Evolutionary conservation across 2,797 vertebrate species (phyloP).

Genomic region (Enteromius afrohamiltoni): DNA sequence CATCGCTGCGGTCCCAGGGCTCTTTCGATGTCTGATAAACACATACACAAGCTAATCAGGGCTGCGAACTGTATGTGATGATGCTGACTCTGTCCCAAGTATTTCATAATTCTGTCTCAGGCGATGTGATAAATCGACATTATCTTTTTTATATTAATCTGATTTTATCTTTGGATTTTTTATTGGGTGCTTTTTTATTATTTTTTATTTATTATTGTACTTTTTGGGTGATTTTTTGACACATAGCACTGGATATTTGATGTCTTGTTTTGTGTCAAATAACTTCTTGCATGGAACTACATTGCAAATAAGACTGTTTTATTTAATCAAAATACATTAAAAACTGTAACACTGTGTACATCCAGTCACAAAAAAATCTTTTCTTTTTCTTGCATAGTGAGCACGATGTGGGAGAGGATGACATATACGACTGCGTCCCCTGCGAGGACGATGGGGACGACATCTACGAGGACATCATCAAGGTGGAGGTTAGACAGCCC

Average conservation of each 20-base stretch:
- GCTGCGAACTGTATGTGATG: background rate
- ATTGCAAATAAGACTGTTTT: background rate
- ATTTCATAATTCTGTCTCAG: constrained; percentile 1
- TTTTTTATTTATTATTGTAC: too few species aligned
- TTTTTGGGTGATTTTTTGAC: too few species aligned
- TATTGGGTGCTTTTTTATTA: background rate
- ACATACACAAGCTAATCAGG: constrained; percentile 2
- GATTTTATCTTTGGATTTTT: background rate
- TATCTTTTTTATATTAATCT: background rate
- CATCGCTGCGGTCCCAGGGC: constrained; percentile 2
- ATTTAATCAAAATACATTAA: background rate
- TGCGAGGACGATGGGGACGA: constrained; percentile 96
- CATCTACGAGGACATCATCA: constrained; percentile 99
- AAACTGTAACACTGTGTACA: background rate
- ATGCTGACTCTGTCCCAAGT: background rate
- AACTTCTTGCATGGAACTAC: background rate
- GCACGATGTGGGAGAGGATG: constrained; percentile 94
- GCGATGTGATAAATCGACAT: background rate
- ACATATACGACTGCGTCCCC: constrained; percentile 97
- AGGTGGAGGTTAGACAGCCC: constrained; percentile 97
- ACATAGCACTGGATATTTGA: background rate
- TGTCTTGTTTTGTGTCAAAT: background rate
- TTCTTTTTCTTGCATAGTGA: constrained; percentile 78
- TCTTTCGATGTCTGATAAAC: constrained; percentile 14
- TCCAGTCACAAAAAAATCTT: background rate